phyloP scores from a whole-genome alignment of 1,140 invertebrate genomes.

The Fragariocoptes setiger region DNA sequence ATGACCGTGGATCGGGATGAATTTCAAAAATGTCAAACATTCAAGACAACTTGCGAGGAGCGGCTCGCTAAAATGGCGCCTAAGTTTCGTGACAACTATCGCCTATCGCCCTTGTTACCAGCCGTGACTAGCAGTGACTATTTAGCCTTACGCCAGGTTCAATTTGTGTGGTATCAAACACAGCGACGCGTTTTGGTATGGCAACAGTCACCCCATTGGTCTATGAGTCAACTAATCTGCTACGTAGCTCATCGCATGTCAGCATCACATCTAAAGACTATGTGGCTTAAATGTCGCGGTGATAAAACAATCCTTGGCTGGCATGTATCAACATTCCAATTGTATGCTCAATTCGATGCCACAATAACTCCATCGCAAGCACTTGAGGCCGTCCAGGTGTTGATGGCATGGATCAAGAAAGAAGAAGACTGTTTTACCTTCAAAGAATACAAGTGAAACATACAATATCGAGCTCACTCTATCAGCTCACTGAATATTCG shows the following conservation, averaged over 20 bases:
- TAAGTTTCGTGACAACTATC: not conserved
- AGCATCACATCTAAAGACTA: slow-evolving; percentile 7
- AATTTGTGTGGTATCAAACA: slow-evolving; percentile 9
- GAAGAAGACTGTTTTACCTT: slow-evolving; percentile 9
- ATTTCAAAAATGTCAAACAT: slow-evolving; percentile 9
- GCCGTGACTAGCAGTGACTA: not conserved
- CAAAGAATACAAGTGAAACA: slow-evolving; percentile 7
- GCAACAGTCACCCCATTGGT: not conserved
- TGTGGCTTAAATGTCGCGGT: slow-evolving; percentile 6
- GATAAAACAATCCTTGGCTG: slow-evolving; percentile 6
- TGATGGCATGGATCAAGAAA: slow-evolving; percentile 10
- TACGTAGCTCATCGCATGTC: slow-evolving; percentile 8
- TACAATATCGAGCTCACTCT: too few relatives aligned
- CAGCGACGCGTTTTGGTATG: slow-evolving; percentile 3
- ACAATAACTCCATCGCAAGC: slow-evolving; percentile 4
- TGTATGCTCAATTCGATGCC: slow-evolving; percentile 9
- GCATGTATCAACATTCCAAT: slow-evolving; percentile 9
- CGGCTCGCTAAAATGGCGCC: slow-evolving; percentile 1
- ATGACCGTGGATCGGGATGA: slow-evolving; percentile 8
- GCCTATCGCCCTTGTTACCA: not conserved
- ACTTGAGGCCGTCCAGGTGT: slow-evolving; percentile 3
- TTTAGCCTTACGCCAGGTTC: slow-evolving; percentile 4
- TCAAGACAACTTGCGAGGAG: slow-evolving; percentile 1
- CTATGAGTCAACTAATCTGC: slow-evolving; percentile 6
- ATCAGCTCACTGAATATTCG: not conserved